Conservation (phyloP, 2,797 vertebrate species). For the Crocidura indochinensis region DNA sequence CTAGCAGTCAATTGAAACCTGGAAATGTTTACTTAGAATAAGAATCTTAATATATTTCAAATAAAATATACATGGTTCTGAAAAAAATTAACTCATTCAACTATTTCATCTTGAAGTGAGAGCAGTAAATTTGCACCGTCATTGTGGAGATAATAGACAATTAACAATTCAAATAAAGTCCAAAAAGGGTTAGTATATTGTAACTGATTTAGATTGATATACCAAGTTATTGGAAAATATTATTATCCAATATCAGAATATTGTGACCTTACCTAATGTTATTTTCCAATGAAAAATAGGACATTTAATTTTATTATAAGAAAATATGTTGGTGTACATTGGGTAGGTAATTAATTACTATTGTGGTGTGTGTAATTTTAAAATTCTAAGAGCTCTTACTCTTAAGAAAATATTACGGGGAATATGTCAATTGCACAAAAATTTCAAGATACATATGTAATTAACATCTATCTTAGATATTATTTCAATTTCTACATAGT, state of each 20-base stretch:
- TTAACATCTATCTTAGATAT: not conserved
- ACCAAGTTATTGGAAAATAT: not conserved
- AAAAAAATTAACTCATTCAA: not conserved
- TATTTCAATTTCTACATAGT: not conserved
- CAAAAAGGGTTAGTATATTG: not conserved
- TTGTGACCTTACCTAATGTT: not conserved
- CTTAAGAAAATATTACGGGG: not conserved
- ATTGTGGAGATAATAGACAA: not conserved
- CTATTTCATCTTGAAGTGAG: not conserved
- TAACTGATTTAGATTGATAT: not conserved
- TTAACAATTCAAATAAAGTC: not conserved
- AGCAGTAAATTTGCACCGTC: not conserved
- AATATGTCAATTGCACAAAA: not conserved
- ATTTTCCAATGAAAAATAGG: not conserved
- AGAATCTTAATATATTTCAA: constrained; percentile 5
- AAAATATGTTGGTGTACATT: not conserved
- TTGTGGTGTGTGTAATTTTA: not conserved
- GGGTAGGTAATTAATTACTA: constrained; percentile 2
- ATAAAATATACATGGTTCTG: not conserved
- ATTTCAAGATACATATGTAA: not conserved
- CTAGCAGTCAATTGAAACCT: not conserved
- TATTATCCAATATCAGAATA: not conserved
- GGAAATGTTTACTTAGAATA: not conserved
- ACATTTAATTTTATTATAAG: not conserved
- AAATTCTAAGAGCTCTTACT: not conserved